Conservation (phyloP, 2,113 vertebrate species). For the Menura novaehollandiae region DNA sequence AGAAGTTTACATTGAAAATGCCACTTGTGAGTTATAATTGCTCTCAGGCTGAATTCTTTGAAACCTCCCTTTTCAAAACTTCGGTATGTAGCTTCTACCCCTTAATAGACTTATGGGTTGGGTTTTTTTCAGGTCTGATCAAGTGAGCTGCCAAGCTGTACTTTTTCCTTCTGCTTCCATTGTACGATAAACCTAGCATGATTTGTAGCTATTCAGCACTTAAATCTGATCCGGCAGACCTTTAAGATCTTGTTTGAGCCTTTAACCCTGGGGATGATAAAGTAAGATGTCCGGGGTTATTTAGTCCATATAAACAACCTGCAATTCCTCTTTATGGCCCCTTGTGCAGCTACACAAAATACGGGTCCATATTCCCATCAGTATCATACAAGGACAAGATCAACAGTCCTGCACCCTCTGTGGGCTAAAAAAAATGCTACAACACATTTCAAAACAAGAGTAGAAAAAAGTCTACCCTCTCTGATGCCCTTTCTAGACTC, state of each 20-base stretch:
- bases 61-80: background rate
- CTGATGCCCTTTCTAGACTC: background rate
- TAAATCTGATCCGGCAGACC: background rate
- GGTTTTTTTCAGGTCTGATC: background rate
- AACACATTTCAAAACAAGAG: background rate
- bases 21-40: background rate
- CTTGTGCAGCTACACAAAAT: background rate
- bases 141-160: background rate
- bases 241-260: background rate
- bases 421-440: background rate
- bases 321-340: background rate
- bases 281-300: background rate
- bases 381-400: background rate
- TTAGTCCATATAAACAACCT: background rate
- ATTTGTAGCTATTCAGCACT: background rate
- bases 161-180: background rate
- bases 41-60: background rate
- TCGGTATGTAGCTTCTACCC: background rate
- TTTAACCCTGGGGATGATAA: background rate
- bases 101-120: fast-evolving
- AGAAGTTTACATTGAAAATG: background rate
- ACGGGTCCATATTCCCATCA: background rate
- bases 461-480: background rate
- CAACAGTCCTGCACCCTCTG: background rate
- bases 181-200: background rate